A percentile compares a stretch with the other conserved stretches of the same genome.
Conservation (phyloP, 2,888 invertebrate species). For the Nomada fucata region DNA sequence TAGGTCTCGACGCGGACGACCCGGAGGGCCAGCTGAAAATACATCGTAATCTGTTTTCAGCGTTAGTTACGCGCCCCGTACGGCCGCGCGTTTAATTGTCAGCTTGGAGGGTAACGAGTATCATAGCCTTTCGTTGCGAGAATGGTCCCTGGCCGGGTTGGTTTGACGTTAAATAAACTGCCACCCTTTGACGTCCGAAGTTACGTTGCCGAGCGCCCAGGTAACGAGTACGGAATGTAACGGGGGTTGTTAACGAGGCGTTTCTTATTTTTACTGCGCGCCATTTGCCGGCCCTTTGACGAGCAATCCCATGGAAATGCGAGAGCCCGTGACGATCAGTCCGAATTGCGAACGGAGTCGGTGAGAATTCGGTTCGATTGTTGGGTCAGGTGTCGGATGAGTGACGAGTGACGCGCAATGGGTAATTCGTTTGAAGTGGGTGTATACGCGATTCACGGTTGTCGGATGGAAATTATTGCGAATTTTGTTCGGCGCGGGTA, state of each 20-base stretch:
- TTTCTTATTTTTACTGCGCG: constrained; percentile 54
- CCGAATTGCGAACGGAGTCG: background rate
- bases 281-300: constrained; percentile 25
- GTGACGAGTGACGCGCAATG: background rate
- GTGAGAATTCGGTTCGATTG: background rate
- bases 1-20: background rate
- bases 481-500: too few relatives aligned
- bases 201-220: constrained; percentile 14
- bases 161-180: constrained; percentile 57
- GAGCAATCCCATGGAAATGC: constrained; percentile 19
- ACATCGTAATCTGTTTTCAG: constrained; percentile 47
- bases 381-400: background rate
- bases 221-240: constrained; percentile 17
- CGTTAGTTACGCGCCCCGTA: constrained; percentile 23
- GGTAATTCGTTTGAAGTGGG: background rate
- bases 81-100: constrained; percentile 47
- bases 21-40: constrained; percentile 38
- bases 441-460: background rate
- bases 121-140: constrained; percentile 20
- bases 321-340: constrained; percentile 29
- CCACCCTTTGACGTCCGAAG: constrained; percentile 44
- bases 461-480: too few relatives aligned
- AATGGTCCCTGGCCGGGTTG: constrained; percentile 26
- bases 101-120: constrained; percentile 24
- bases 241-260: constrained; percentile 41